These are phyloP conservation scores for Hypsopygia costalis DNA, from an alignment of 2,888 invertebrate species.

Conservation along the genomic window DNA sequence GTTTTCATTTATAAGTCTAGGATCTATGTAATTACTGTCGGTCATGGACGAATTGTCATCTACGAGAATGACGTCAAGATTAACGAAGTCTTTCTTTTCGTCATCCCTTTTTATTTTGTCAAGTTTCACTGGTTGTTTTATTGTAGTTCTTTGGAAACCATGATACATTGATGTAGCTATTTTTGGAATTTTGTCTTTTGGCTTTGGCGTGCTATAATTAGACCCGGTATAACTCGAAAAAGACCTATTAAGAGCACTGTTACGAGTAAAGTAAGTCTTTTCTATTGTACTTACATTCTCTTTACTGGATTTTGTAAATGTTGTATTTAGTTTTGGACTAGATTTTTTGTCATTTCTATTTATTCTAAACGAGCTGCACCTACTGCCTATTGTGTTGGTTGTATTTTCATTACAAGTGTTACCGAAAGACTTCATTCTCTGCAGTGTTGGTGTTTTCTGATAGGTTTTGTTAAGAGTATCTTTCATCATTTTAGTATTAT, in stretches of 20 bases:
- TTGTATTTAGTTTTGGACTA: conserved; percentile 68
- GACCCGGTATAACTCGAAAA: conserved; percentile 68
- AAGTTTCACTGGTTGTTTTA: conserved; percentile 66
- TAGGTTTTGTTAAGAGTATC: conserved; percentile 73
- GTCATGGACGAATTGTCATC: conserved; percentile 70
- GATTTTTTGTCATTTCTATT: conserved; percentile 67
- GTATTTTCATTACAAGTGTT: conserved; percentile 61
- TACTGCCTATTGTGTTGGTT: conserved; percentile 54
- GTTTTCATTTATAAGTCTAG: conserved; percentile 84
- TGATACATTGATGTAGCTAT: conserved; percentile 71
- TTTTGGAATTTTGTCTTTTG: conserved; percentile 73
- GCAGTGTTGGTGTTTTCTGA: conserved; percentile 74
- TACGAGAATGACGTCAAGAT: conserved; percentile 61
- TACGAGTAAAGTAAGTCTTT: conserved; percentile 60
- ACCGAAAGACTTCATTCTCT: conserved; percentile 76
- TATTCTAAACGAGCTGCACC: conserved; percentile 70
- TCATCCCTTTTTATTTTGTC: conserved; percentile 68
- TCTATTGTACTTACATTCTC: conserved; percentile 65
- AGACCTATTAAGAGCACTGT: conserved; percentile 62
- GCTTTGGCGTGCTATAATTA: conserved; percentile 67
- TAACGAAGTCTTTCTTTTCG: conserved; percentile 68
- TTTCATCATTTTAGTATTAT: conserved; percentile 71
- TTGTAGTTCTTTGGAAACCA: conserved; percentile 66
- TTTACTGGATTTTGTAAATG: conserved; percentile 73
- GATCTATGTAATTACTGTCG: conserved; percentile 79